Base-by-base conservation (phyloP, 2,888 invertebrate genomes). In the Drosophila cognata region DNA sequence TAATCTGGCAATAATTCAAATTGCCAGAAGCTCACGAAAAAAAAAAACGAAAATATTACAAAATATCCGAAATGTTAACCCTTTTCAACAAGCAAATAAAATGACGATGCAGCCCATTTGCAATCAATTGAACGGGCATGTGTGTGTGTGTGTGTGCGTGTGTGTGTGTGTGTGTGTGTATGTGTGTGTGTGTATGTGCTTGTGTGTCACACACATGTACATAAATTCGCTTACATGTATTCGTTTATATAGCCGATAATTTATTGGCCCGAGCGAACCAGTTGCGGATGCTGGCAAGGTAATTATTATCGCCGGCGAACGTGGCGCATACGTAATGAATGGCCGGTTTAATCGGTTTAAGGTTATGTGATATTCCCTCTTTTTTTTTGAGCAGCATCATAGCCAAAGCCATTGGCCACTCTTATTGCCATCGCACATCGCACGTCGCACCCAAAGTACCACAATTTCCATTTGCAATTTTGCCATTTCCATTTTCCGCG, bases 1-100 rank as follows among this genome's bases (percentile, higher is more conserved):
- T 85, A 85, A 84, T 89, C 84, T 82, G 65, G 80, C 77, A 64
- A 89, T 85, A 85, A 71, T 75, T 89, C 90, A 89, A 85, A 84
- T 71, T 59, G 74, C 69, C 84, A 51, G 50, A 61, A 64, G 48
- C 43, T 43, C 52, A 66, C 31, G 51, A 35, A 46, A 64, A 66
- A 59, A 46, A 46, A 46, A 16, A 11, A 5, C 1, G 7, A 36
- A 36, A 38, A 31, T 33, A 41, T 52, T 74, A 65, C 53, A 71
- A 58, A 75, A 58, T 68, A 51, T 35, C 55, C 70, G 50, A 62
- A 72, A 56, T 59, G 64, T 82, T 64, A 88, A 85, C 86, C 88
- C 79, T 88, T 89, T 85, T 88, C 82, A 77, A 53, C 83, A 71
- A 58, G 60, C 64, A 74, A 69, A 74, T 69, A 64, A 74, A 84